Evolutionary conservation across 2,113 vertebrate species (phyloP).

Genomic region (Gracilinanus agilis): DNA sequence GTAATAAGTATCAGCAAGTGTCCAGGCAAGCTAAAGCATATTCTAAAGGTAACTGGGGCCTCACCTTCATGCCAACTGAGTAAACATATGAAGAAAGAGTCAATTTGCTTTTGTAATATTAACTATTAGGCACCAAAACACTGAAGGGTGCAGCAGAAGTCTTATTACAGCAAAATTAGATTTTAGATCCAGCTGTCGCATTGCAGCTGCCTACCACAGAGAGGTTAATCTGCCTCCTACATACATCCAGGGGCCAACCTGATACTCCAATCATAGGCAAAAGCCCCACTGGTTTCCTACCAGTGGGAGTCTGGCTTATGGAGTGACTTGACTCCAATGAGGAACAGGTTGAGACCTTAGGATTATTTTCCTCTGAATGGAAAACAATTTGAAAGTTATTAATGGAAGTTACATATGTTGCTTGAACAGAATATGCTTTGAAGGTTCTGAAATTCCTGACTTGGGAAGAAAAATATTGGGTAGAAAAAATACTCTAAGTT

Average conservation of each 20-base stretch:
- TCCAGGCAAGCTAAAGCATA: background rate
- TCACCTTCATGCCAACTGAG: background rate
- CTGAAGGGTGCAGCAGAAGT: background rate
- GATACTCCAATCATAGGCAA: background rate
- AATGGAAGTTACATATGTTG: background rate
- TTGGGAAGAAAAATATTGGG: constrained; percentile 7
- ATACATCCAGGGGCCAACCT: background rate
- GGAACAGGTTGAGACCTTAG: background rate
- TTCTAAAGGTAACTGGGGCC: background rate
- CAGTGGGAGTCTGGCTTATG: background rate
- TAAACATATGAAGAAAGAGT: constrained; percentile 16
- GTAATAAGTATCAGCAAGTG: background rate
- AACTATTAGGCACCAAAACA: constrained; percentile 28
- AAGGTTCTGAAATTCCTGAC: constrained; percentile 45
- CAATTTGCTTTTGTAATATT: constrained; percentile 10
- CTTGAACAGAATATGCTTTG: background rate
- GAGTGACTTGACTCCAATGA: accelerated
- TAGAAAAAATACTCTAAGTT: constrained; percentile 35
- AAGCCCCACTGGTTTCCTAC: background rate
- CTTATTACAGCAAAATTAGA: background rate
- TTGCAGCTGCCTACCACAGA: constrained; percentile 25
- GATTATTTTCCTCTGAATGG: background rate
- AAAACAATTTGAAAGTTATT: background rate
- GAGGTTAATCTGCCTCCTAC: background rate
- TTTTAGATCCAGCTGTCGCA: background rate